A percentile compares a stretch with the other conserved stretches of the same genome.
phyloP scores from a whole-genome alignment of 2,888 invertebrate species.

The Sphaerophoria taeniata region DNA sequence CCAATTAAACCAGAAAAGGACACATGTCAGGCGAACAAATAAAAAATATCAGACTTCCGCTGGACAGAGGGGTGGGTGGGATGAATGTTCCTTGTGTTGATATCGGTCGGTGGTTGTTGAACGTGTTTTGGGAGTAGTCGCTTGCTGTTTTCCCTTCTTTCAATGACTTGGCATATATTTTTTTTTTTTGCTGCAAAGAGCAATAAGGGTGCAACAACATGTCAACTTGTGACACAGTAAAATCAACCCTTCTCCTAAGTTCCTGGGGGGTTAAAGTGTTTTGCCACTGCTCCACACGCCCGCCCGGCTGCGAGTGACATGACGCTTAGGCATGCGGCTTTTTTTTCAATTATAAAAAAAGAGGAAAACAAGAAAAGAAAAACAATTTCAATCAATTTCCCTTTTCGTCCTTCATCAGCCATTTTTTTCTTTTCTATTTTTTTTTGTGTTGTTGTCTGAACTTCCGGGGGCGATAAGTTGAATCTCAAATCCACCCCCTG shows the following conservation, averaged over 20 bases:
- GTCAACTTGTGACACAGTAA: conserved; percentile 73
- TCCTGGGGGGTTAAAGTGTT: conserved; percentile 51
- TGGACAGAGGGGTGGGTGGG: conserved; percentile 6
- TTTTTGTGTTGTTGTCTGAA: conserved; percentile 14
- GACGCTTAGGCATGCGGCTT: conserved; percentile 65
- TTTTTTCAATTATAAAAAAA: conserved; percentile 61
- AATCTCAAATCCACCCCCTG: conserved; percentile 66
- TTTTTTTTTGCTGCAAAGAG: conserved; percentile 61
- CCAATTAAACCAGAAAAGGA: conserved; percentile 64
- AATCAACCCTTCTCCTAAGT: conserved; percentile 70
- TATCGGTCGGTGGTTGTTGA: background rate
- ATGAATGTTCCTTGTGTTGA: no score
- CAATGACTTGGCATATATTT: conserved; percentile 4
- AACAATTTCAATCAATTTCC: conserved; percentile 74
- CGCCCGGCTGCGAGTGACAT: conserved; percentile 59
- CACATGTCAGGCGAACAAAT: conserved; percentile 58
- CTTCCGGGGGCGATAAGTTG: conserved; percentile 55
- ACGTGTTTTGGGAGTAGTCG: conserved; percentile 19
- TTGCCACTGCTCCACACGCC: conserved; percentile 54
- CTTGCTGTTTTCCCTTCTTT: background rate
- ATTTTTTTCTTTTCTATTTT: conserved; percentile 1
- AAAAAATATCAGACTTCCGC: background rate
- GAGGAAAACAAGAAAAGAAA: conserved; percentile 19
- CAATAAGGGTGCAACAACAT: conserved; percentile 73
- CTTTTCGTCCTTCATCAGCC: conserved; percentile 23